Percentiles rank a stretch among this genome's conserved stretches.
Conservation (phyloP, 2,113 vertebrate genomes). For the Peromyscus polionotus region DNA sequence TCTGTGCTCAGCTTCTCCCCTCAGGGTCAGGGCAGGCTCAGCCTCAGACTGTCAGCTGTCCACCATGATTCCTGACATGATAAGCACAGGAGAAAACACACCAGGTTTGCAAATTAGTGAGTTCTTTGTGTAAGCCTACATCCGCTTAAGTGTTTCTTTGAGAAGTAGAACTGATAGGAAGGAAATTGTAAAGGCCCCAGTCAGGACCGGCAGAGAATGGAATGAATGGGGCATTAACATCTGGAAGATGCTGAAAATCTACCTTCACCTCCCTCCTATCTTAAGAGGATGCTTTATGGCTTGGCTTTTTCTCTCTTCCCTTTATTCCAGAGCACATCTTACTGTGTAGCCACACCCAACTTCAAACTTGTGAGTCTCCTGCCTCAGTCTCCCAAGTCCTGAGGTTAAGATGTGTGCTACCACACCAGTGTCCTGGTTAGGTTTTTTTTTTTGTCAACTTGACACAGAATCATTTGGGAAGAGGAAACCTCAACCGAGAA, state of each 20-base stretch:
- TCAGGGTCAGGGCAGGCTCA: background rate
- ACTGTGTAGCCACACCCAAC: background rate
- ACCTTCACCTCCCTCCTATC: rapidly evolving
- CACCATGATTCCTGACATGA: rapidly evolving
- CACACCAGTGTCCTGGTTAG: background rate
- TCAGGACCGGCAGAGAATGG: rapidly evolving
- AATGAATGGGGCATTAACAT: background rate
- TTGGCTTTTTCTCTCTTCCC: background rate
- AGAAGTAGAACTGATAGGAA: background rate
- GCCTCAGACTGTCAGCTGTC: rapidly evolving
- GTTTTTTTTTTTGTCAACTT: background rate
- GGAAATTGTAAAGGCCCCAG: background rate
- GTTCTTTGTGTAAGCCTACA: too few species aligned
- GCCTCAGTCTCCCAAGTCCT: background rate
- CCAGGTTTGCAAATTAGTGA: background rate
- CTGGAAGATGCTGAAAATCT: background rate
- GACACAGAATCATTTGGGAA: background rate
- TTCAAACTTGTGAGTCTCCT: background rate
- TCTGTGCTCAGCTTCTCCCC: rapidly evolving
- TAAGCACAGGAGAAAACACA: background rate
- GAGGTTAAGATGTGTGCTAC: too few species aligned
- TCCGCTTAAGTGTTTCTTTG: background rate
- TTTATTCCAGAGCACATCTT: too few species aligned
- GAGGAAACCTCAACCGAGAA: background rate
- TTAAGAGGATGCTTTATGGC: background rate